Evolutionary conservation across 1,140 invertebrate species (phyloP), one percentile per base, ranked within the genome.

Genomic region (Episyrphus balteatus): DNA sequence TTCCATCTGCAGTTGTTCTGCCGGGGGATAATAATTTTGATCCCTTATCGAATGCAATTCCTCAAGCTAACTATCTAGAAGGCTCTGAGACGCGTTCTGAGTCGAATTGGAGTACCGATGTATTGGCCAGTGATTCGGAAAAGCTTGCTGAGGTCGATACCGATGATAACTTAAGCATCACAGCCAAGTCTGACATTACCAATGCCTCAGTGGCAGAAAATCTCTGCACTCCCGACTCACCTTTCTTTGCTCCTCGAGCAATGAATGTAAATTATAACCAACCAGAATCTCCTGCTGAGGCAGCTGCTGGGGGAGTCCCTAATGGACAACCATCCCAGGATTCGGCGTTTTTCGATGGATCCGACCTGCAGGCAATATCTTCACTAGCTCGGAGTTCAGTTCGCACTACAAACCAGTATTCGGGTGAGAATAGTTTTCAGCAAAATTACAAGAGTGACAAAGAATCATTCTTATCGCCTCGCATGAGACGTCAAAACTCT

Each of bases 101-200:
- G 73, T 80, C 78, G 45, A 92, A 92, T 1, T 98, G 94, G 94
- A 95, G 91, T 57, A 96, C 92, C 14, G 93, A 98, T 73, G 94
- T 96, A 26, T 71, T 96, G 39, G 88, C 91, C 1, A 95, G 90
- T 17, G 93, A 98, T 66, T 93, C 89, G 6, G 93, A 97, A 66
- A 75, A 91, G 41, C 73, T 95, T 50, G 88, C 86, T 2, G 92
- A 97, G 71, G 79, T 89, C 15, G 86, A 89, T 57, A 86, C 83
- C 10, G 85, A 89, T 58, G 85, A 89, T 53, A 81, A 82, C 39
- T 78, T 75, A 0, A 86, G 84, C 67, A 82, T 87, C 11, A 82
- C 82, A 2, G 68, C 71, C 17, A 62, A 82, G 55, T 84, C 82
- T 14, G 84, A 88, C 60, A 66, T 55, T 3, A 53, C 55, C 0